A percentile compares a stretch with the other conserved stretches of the same genome.
phyloP scores from a whole-genome alignment of 92 coral and sea anemone species.

The Galaxea fascicularis region DNA sequence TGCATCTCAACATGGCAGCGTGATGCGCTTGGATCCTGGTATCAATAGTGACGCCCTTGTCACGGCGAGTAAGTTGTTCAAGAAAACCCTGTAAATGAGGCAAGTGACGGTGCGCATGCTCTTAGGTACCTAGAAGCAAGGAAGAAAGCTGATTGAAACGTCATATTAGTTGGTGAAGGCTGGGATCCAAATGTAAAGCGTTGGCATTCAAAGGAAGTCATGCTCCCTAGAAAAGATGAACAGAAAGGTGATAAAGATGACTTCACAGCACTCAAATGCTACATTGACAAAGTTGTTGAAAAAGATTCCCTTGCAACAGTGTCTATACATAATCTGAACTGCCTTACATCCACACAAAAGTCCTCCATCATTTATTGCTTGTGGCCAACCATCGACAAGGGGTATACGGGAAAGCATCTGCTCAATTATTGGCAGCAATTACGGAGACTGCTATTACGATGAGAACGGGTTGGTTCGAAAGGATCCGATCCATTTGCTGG shows the following conservation, averaged over 20 bases:
- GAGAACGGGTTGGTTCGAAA: conserved; percentile 41
- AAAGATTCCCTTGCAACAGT: conserved; percentile 51
- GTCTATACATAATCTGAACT: conserved; percentile 39
- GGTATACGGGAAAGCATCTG: conserved; percentile 53
- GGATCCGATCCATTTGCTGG: conserved; percentile 55
- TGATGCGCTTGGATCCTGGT: conserved; percentile 47
- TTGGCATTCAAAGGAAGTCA: conserved; percentile 32
- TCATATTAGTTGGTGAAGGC: conserved; percentile 50
- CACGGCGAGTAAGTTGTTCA: conserved; percentile 20
- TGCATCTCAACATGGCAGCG: conserved; percentile 41
- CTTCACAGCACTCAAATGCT: conserved; percentile 57
- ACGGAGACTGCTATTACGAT: conserved; percentile 15
- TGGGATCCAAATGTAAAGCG: conserved; percentile 46
- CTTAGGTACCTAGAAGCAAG: conserved; percentile 51
- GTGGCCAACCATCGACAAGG: conserved; percentile 62
- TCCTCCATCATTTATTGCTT: conserved; percentile 63
- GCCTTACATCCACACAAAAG: conserved; percentile 45
- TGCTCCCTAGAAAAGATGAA: conserved; percentile 36
- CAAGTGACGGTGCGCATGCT: conserved; percentile 60
- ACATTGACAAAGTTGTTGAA: conserved; percentile 31
- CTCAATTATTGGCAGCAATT: conserved; percentile 50
- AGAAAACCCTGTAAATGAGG: conserved; percentile 43
- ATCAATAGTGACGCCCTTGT: conserved; percentile 24
- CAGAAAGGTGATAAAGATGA: conserved; percentile 61
- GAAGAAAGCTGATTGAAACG: conserved; percentile 27